Conservation (phyloP, 1,140 invertebrate genomes). For the Ruditapes philippinarum region DNA sequence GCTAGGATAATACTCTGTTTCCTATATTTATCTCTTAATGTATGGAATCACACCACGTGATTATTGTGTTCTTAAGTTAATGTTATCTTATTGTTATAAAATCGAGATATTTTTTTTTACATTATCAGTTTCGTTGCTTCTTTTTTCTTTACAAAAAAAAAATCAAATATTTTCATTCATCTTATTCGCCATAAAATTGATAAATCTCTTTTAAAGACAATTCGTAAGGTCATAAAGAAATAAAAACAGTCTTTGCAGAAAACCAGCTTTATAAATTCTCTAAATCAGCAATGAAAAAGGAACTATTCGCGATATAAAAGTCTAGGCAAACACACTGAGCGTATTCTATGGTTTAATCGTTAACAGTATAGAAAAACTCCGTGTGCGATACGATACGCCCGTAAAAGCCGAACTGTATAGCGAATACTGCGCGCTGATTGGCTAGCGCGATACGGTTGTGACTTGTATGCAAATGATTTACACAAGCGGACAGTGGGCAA, state of each 20-base stretch:
- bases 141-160: background rate
- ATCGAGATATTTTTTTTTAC: background rate
- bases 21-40: background rate
- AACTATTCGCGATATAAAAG: slow-evolving; percentile 28
- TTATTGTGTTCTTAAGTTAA: background rate
- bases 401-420: slow-evolving; percentile 52
- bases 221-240: slow-evolving; percentile 34
- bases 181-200: slow-evolving; percentile 20
- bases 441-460: slow-evolving; percentile 67
- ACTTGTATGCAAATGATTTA: slow-evolving; percentile 82
- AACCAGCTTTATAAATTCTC: slow-evolving; percentile 46
- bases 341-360: background rate
- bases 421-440: slow-evolving; percentile 76
- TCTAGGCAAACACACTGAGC: background rate
- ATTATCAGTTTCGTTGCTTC: background rate
- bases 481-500: slow-evolving; percentile 77
- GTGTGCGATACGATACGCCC: slow-evolving; percentile 60
- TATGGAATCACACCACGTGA: background rate
- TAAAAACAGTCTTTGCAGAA: slow-evolving; percentile 30
- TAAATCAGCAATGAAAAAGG: background rate
- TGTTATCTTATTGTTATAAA: background rate
- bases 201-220: slow-evolving; percentile 56
- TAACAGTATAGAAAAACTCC: slow-evolving; percentile 32
- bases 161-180: slow-evolving; percentile 25
- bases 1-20: background rate